Conservation (phyloP, 2,888 invertebrate genomes). For the Parthenolecanium corni region DNA sequence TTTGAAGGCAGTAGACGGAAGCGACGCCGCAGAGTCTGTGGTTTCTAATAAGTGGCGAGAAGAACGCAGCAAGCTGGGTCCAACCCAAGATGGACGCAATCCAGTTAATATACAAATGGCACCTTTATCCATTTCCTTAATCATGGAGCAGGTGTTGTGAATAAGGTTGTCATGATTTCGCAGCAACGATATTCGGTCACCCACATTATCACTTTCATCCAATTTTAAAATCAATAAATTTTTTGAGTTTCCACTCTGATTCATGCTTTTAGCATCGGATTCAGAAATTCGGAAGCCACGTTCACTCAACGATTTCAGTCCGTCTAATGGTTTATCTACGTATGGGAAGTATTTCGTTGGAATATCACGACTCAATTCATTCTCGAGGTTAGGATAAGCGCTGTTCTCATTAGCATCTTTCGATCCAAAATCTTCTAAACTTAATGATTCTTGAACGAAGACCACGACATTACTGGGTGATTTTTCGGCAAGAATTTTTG, state of each 20-base stretch:
- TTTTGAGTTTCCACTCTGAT: neutral
- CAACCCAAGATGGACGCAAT: slow-evolving; percentile 45
- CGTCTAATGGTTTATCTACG: neutral
- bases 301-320: neutral
- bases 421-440: neutral
- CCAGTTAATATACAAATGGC: slow-evolving; percentile 50
- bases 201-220: neutral
- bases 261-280: neutral
- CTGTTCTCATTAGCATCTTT: neutral
- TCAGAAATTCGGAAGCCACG: neutral
- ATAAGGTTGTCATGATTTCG: slow-evolving; percentile 12
- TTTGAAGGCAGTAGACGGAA: no score
- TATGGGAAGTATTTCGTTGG: neutral
- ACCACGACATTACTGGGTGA: neutral
- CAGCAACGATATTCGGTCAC: neutral
- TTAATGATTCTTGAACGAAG: neutral
- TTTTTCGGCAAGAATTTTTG: neutral
- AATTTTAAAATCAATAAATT: neutral
- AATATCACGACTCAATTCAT: neutral
- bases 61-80: slow-evolving; percentile 32
- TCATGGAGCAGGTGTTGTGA: slow-evolving; percentile 34
- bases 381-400: neutral
- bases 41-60: slow-evolving; percentile 32
- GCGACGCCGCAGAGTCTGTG: slow-evolving; percentile 12
- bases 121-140: slow-evolving; percentile 40